phyloP scores from a whole-genome alignment of 2,113 vertebrate species.

The Heteronetta atricapilla region DNA sequence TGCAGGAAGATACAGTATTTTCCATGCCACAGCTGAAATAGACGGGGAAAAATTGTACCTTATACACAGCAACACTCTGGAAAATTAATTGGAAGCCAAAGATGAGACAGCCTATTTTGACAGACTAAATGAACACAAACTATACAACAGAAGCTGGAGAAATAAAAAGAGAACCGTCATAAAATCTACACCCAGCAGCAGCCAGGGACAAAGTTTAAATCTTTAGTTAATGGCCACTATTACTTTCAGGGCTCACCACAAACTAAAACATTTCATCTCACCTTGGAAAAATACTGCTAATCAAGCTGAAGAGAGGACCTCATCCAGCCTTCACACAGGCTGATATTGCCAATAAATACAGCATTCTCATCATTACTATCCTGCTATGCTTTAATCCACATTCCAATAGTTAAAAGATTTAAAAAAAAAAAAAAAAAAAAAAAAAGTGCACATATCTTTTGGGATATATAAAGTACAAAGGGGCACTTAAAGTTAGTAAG shows the following conservation, averaged over 20 bases:
- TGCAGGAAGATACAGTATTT: background rate
- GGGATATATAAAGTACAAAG: background rate
- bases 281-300: background rate
- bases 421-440: background rate
- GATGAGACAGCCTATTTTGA: background rate
- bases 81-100: background rate
- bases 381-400: background rate
- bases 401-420: background rate
- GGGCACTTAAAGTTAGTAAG: background rate
- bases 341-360: background rate
- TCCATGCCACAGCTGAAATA: background rate
- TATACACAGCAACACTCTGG: background rate
- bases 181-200: background rate
- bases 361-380: background rate
- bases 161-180: background rate
- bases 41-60: background rate
- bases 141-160: background rate
- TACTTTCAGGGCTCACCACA: background rate
- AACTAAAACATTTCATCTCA: background rate
- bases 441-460: background rate
- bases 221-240: background rate
- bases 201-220: slow-evolving; percentile 1
- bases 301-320: background rate
- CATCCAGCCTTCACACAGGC: background rate
- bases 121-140: background rate